Evolutionary conservation across 1,140 invertebrate species (phyloP).

Genomic region (Parasteatoda tepidariorum): DNA sequence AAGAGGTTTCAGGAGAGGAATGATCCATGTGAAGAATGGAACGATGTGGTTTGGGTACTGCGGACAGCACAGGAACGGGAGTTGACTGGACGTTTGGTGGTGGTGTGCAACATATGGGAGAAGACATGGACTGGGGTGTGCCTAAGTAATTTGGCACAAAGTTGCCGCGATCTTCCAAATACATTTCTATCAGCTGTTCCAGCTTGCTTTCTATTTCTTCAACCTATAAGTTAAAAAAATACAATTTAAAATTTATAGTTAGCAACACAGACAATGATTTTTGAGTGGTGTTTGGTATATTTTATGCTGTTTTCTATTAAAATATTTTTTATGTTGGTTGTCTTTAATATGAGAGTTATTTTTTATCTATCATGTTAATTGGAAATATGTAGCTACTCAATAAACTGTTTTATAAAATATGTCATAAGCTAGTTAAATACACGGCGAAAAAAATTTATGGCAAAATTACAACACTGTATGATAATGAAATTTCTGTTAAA

Average conservation of each 20-base stretch:
- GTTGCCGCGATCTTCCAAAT: constrained; percentile 79
- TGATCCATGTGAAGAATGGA: constrained; percentile 54
- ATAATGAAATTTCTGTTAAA: too few species aligned
- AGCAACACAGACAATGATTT: not conserved
- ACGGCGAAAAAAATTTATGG: too few species aligned
- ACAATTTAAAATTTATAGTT: not conserved
- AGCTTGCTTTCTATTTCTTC: constrained; percentile 93
- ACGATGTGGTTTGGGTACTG: constrained; percentile 42
- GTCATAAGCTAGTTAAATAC: too few species aligned
- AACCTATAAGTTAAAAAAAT: constrained; percentile 75
- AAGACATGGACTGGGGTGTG: constrained; percentile 41
- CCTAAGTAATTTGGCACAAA: not conserved
- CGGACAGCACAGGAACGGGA: constrained; percentile 61
- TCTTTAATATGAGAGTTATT: too few species aligned
- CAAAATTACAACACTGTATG: too few species aligned
- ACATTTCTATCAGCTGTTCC: constrained; percentile 91
- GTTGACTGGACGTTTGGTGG: constrained; percentile 61
- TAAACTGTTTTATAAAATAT: too few species aligned
- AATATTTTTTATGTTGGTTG: too few species aligned
- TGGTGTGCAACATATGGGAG: constrained; percentile 57
- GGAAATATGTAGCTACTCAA: too few species aligned
- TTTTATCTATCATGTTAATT: too few species aligned
- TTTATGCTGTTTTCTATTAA: too few species aligned
- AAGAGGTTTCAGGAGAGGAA: constrained; percentile 25
- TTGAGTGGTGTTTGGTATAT: too few species aligned